Conservation (phyloP, 2,113 vertebrate genomes). For the Coptodon bakossiorum region DNA sequence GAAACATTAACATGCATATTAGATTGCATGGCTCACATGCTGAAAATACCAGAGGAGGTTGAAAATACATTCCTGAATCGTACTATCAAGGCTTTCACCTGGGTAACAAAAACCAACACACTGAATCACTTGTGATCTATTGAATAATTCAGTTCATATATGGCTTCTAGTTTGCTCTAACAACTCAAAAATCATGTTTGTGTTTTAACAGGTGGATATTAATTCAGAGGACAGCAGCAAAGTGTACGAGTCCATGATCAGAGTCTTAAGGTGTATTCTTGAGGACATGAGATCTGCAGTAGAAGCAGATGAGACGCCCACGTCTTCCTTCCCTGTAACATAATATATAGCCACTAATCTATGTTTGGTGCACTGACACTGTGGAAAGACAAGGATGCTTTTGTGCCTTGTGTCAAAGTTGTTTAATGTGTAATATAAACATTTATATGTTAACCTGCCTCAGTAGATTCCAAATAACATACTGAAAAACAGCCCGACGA, state of each 20-base stretch:
- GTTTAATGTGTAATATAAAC: not conserved
- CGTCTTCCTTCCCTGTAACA: not conserved
- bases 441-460: not conserved
- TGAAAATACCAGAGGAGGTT: constrained; percentile 74
- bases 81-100: constrained; percentile 84
- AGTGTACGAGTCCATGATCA: constrained; percentile 76
- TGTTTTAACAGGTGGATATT: constrained; percentile 70
- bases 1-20: constrained; percentile 84
- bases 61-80: constrained; percentile 81
- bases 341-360: not conserved
- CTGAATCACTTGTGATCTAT: not conserved
- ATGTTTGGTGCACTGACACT: not conserved
- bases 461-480: not conserved
- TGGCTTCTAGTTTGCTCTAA: not conserved
- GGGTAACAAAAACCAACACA: constrained; percentile 66
- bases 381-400: not conserved
- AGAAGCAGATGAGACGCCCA: constrained; percentile 20
- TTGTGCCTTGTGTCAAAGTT: constrained; percentile 43
- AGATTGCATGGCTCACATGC: constrained; percentile 81
- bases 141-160: not conserved
- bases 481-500: not conserved
- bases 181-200: not conserved
- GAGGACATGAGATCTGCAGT: constrained; percentile 72
- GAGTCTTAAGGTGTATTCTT: constrained; percentile 76
- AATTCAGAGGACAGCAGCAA: constrained; percentile 70